phyloP scores from a whole-genome alignment of 1,140 invertebrate genomes.

The Tenebrio molitor region DNA sequence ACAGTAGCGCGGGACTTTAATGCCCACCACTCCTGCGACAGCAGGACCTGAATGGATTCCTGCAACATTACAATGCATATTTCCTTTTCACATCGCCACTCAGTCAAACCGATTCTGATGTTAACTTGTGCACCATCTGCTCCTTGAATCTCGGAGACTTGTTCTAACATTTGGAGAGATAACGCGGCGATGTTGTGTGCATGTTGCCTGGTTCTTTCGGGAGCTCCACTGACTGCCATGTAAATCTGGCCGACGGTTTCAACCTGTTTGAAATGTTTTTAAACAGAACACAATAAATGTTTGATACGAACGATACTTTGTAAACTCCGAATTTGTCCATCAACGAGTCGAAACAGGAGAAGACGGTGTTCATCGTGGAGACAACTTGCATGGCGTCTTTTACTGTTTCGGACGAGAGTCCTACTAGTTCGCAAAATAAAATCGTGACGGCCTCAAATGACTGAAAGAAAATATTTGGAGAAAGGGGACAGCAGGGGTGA shows the following conservation, averaged over 20 bases:
- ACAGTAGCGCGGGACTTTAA: slow-evolving; percentile 83
- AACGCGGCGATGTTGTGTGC: slow-evolving; percentile 84
- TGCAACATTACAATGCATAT: slow-evolving; percentile 57
- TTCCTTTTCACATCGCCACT: not conserved
- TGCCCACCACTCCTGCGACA: slow-evolving; percentile 77
- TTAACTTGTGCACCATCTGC: slow-evolving; percentile 70
- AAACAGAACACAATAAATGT: not conserved
- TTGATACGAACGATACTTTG: slow-evolving; percentile 72
- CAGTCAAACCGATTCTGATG: slow-evolving; percentile 72
- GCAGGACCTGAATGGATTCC: slow-evolving; percentile 71
- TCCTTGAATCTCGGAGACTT: slow-evolving; percentile 70
- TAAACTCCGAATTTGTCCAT: slow-evolving; percentile 85
- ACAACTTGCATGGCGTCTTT: slow-evolving; percentile 86
- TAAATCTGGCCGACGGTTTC: slow-evolving; percentile 90
- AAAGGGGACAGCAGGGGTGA: slow-evolving; percentile 9
- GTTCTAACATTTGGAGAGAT: slow-evolving; percentile 75
- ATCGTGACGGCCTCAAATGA: slow-evolving; percentile 75
- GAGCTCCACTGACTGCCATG: slow-evolving; percentile 89
- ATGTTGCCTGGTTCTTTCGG: slow-evolving; percentile 83
- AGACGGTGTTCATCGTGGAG: slow-evolving; percentile 86
- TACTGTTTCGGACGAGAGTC: slow-evolving; percentile 73
- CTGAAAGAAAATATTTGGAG: slow-evolving; percentile 62
- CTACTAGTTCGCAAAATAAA: slow-evolving; percentile 75
- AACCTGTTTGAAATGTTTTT: slow-evolving; percentile 17
- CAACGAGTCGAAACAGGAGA: slow-evolving; percentile 84